These are phyloP conservation scores for Lamprologus callipterus DNA, from an alignment of 2,113 vertebrate species.

Conservation along the genomic window DNA sequence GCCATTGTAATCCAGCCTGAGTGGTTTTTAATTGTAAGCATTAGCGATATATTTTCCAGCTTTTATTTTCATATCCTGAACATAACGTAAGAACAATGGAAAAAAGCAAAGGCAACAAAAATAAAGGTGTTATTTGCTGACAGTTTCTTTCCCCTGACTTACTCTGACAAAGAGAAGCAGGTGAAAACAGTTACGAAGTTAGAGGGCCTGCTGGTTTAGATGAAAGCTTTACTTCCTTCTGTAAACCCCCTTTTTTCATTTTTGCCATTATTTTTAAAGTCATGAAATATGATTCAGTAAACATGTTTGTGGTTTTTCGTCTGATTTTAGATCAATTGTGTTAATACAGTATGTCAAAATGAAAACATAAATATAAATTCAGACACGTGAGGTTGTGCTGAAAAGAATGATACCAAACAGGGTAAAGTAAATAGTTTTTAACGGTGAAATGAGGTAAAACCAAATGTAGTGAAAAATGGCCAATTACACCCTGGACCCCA, in stretches of 20 bases:
- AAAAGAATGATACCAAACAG: no score
- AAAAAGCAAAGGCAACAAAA: neutral
- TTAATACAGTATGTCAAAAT: no score
- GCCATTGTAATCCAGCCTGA: neutral
- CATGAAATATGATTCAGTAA: no score
- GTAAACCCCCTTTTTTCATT: neutral
- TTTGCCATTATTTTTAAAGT: neutral
- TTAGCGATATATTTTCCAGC: neutral
- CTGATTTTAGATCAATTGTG: no score
- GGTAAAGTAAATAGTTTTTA: no score
- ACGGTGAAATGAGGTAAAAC: no score
- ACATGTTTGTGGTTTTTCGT: no score
- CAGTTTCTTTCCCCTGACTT: neutral
- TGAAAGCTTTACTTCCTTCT: neutral
- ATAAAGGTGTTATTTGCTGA: neutral
- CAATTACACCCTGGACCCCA: no score
- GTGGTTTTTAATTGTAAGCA: constrained; percentile 30
- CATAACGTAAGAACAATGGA: neutral
- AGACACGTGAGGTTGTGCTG: no score
- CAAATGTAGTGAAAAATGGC: no score
- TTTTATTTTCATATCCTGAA: neutral
- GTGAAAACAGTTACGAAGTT: neutral
- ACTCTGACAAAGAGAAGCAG: neutral
- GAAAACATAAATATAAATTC: no score
- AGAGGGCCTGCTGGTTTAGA: neutral